phyloP scores from a whole-genome alignment of 2,113 vertebrate species.

The Pao palembangensis region DNA sequence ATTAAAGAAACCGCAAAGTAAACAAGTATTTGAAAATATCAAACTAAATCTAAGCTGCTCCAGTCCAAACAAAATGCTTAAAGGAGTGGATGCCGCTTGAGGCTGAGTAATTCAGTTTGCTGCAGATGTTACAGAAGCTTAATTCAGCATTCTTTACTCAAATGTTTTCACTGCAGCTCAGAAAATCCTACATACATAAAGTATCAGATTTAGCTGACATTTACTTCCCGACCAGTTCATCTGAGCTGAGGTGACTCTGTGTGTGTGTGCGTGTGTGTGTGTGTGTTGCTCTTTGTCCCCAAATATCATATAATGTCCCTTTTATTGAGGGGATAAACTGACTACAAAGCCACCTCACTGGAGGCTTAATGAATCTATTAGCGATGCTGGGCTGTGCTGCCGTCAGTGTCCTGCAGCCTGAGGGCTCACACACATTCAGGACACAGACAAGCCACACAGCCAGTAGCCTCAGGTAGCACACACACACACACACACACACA shows the following conservation, averaged over 20 bases:
- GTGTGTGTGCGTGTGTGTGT: slow-evolving; percentile 8
- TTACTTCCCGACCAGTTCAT: slow-evolving; percentile 1
- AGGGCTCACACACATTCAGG: slow-evolving; percentile 35
- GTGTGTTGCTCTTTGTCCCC: slow-evolving; percentile 12
- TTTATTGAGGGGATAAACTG: slow-evolving; percentile 65
- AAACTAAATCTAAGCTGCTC: neutral
- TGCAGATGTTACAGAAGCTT: neutral
- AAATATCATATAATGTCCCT: slow-evolving; percentile 64
- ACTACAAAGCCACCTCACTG: slow-evolving; percentile 62
- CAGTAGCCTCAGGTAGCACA: slow-evolving; percentile 45
- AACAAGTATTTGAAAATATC: neutral
- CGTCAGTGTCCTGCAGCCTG: slow-evolving; percentile 24
- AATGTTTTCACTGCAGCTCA: neutral
- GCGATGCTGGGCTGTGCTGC: slow-evolving; percentile 30
- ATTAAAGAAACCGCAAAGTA: neutral
- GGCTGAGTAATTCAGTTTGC: neutral
- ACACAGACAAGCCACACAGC: slow-evolving; percentile 26
- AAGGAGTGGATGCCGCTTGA: neutral
- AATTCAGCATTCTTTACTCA: neutral
- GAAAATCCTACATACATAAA: neutral
- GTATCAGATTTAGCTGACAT: slow-evolving; percentile 8
- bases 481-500: slow-evolving; percentile 22
- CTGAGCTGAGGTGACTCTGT: neutral
- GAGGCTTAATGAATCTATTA: slow-evolving; percentile 69
- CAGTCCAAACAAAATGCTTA: neutral